Evolutionary conservation across 1,140 invertebrate genomes (phyloP).

Genomic region (Pantala flavescens): DNA sequence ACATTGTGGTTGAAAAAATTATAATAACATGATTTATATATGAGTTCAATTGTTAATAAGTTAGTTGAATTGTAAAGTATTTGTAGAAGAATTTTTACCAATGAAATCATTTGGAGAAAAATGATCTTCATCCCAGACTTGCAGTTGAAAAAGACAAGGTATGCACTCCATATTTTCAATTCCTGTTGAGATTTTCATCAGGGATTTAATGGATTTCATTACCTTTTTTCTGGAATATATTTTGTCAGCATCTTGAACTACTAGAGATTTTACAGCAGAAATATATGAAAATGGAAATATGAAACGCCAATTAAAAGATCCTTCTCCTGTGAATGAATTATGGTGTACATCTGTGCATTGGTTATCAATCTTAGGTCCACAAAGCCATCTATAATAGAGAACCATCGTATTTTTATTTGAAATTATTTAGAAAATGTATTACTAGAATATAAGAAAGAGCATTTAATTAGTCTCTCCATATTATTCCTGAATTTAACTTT

Average conservation of each 20-base stretch:
- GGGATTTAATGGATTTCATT: slow-evolving; percentile 36
- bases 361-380: slow-evolving; percentile 46
- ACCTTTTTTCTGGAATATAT: slow-evolving; percentile 16
- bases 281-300: slow-evolving; percentile 72
- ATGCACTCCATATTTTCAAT: slow-evolving; percentile 55
- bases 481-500: too few species aligned
- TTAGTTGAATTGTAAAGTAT: background rate
- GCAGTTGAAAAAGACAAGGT: slow-evolving; percentile 50
- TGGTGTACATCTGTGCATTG: slow-evolving; percentile 78
- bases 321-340: slow-evolving; percentile 65
- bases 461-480: too few species aligned
- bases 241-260: slow-evolving; percentile 34
- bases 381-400: slow-evolving; percentile 55
- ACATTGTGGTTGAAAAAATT: too few species aligned
- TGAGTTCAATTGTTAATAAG: too few species aligned
- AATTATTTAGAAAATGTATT: too few species aligned
- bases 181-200: slow-evolving; percentile 45
- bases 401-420: too few species aligned
- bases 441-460: too few species aligned
- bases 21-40: too few species aligned
- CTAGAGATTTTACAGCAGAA: slow-evolving; percentile 63
- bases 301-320: slow-evolving; percentile 87
- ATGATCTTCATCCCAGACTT: slow-evolving; percentile 68
- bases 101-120: slow-evolving; percentile 69
- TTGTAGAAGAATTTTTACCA: slow-evolving; percentile 37